Percentiles rank a stretch among this genome's conserved stretches.
Conservation (phyloP, 1,140 invertebrate genomes). For the Macrobrachium nipponense region DNA sequence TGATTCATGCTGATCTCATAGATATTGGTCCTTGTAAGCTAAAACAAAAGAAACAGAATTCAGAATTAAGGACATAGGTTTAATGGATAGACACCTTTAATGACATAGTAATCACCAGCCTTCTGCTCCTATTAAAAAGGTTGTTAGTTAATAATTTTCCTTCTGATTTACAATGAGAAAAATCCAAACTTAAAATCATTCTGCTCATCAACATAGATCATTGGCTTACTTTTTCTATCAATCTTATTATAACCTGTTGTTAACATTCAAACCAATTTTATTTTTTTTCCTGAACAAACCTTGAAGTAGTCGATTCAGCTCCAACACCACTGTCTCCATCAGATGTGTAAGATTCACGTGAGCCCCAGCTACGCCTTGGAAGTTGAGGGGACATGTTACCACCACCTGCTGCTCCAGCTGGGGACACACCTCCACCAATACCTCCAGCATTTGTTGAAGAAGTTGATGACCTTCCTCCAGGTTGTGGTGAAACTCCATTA, state of each 20-base stretch:
- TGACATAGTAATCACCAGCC: no score
- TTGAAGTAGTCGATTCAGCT: constrained; percentile 74
- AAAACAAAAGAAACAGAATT: constrained; percentile 19
- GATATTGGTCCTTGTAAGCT: constrained; percentile 59
- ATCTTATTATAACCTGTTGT: no score
- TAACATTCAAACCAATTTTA: no score
- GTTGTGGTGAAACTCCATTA: constrained; percentile 35
- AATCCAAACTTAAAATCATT: no score
- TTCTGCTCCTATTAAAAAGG: no score
- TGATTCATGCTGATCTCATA: constrained; percentile 40
- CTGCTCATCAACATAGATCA: no score
- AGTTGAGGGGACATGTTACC: constrained; percentile 56
- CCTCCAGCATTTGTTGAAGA: constrained; percentile 41
- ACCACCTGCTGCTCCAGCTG: constrained; percentile 35
- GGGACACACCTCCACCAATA: constrained; percentile 30
- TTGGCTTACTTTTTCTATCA: no score
- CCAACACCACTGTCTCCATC: constrained; percentile 85
- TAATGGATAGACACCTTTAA: constrained; percentile 1
- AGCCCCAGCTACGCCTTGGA: constrained; percentile 71
- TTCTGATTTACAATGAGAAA: no score
- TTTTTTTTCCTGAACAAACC: constrained; percentile 63
- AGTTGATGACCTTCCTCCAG: constrained; percentile 26
- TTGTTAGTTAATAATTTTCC: no score
- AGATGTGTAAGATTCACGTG: constrained; percentile 80
- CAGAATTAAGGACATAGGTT: neutral